Percentiles rank a stretch among this genome's conserved stretches.
Conservation (phyloP, 2,797 vertebrate genomes). For the Chromis chromis region DNA sequence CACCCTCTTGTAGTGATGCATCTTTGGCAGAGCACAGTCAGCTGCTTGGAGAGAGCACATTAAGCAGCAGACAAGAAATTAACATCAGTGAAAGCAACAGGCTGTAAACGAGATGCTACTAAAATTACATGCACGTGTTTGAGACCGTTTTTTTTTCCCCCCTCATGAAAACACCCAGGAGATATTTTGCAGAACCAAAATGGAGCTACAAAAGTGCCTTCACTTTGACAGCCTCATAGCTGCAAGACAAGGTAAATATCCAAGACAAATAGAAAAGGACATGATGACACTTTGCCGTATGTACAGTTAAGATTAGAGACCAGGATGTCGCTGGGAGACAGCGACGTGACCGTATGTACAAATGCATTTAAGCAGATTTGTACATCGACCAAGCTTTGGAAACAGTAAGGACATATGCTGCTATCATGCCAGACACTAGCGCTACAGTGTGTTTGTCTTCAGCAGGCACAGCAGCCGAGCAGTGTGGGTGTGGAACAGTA, state of each 20-base stretch:
- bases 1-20: neutral
- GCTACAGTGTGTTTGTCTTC: slow-evolving; percentile 14
- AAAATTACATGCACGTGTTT: no score
- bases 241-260: slow-evolving; percentile 31
- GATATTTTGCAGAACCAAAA: no score
- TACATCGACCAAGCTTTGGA: no score
- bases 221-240: neutral
- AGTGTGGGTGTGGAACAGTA: neutral
- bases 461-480: neutral
- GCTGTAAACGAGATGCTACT: no score
- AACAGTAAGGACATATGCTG: neutral
- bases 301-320: slow-evolving; percentile 29
- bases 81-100: no score
- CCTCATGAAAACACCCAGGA: no score
- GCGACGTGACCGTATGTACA: neutral
- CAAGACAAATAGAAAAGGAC: slow-evolving; percentile 34
- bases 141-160: no score
- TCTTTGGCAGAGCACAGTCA: neutral
- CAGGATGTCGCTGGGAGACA: slow-evolving; percentile 9
- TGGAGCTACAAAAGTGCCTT: neutral
- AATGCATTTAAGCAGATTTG: neutral
- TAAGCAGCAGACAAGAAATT: no score
- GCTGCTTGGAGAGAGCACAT: neutral
- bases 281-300: slow-evolving; percentile 22
- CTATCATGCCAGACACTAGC: neutral